phyloP scores from a whole-genome alignment of 2,888 invertebrate species.

The Archips xylosteana region DNA sequence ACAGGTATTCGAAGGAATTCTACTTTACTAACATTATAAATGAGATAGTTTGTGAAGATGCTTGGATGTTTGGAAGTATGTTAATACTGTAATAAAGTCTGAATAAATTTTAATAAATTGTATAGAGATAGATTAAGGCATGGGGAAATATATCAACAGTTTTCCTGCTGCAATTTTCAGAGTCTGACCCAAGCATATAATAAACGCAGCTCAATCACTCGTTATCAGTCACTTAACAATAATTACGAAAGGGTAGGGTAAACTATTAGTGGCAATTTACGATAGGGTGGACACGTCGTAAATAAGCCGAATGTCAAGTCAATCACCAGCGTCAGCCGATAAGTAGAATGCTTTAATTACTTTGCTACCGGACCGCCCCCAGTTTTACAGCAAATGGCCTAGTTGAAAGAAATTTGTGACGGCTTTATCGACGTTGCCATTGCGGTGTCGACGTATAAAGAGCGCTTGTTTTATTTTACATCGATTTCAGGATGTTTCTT shows the following conservation, averaged over 20 bases:
- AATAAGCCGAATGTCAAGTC: slow-evolving; percentile 40
- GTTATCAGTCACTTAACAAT: slow-evolving; percentile 37
- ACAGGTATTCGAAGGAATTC: no score
- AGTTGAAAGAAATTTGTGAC: background rate
- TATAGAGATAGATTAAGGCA: no score
- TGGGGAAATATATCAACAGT: no score
- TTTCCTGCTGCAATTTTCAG: background rate
- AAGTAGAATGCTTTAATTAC: slow-evolving; percentile 52
- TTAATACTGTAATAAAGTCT: no score
- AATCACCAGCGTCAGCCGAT: slow-evolving; percentile 38
- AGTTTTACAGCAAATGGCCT: slow-evolving; percentile 10
- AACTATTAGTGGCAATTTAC: slow-evolving; percentile 35
- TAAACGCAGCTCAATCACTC: slow-evolving; percentile 16
- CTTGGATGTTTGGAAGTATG: no score
- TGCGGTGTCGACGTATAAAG: background rate
- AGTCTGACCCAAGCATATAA: background rate
- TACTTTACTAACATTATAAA: no score
- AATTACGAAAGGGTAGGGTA: slow-evolving; percentile 40
- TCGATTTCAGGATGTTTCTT: no score
- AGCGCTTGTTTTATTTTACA: no score
- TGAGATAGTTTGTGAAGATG: no score
- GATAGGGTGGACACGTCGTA: slow-evolving; percentile 32
- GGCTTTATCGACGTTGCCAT: background rate
- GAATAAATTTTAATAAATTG: no score
- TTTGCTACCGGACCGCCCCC: slow-evolving; percentile 34